phyloP scores from a whole-genome alignment of 2,888 invertebrate genomes.

The Ormia ochracea region DNA sequence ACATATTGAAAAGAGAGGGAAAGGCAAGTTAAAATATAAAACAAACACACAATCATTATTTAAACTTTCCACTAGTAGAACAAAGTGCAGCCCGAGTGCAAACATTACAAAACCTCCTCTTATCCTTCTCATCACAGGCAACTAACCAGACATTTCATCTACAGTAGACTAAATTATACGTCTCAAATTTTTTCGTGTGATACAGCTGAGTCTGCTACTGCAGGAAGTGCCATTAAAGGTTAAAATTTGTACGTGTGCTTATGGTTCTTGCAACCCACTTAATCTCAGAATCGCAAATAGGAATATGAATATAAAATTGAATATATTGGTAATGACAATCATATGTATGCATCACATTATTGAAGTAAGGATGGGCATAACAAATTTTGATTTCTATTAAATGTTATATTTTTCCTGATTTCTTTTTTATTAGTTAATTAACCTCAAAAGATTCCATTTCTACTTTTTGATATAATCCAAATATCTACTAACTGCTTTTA shows the following conservation, averaged over 20 bases:
- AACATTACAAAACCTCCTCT: not conserved
- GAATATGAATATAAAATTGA: not conserved
- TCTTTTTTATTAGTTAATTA: no score
- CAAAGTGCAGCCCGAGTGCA: constrained; percentile 42
- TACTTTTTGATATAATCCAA: no score
- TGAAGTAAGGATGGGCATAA: no score
- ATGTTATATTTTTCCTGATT: no score
- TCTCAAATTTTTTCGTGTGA: constrained; percentile 48
- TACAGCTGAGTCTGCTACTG: constrained; percentile 20
- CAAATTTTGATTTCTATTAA: no score
- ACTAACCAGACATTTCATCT: constrained; percentile 35
- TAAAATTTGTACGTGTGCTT: constrained; percentile 23
- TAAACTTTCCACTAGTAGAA: constrained; percentile 53
- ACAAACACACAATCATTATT: constrained; percentile 54
- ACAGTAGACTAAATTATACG: constrained; percentile 47
- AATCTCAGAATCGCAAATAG: not conserved
- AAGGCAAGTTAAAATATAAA: constrained; percentile 24
- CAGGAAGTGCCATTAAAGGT: constrained; percentile 49
- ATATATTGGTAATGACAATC: not conserved
- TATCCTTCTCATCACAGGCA: not conserved
- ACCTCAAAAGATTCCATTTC: no score
- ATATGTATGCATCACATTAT: no score
- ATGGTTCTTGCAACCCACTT: not conserved
- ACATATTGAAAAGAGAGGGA: not conserved
- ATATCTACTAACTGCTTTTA: no score